Evolutionary conservation across 2,888 invertebrate species (phyloP).

Genomic region (Dynastes hyllus): DNA sequence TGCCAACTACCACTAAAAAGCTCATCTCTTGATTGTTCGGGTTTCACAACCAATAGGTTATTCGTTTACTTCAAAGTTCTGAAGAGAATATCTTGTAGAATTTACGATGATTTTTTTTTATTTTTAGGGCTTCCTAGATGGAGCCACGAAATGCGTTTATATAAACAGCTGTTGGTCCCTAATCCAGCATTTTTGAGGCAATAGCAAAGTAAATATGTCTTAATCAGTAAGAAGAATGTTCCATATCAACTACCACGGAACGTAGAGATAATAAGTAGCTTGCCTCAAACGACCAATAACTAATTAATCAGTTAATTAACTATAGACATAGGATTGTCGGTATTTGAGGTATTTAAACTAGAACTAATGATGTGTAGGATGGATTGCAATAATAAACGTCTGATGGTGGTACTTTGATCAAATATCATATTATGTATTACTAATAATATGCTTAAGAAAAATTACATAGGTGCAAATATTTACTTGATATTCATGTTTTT

Average conservation of each 20-base stretch:
- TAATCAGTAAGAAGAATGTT: neutral
- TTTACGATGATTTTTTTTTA: slow-evolving; percentile 10
- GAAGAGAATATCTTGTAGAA: neutral
- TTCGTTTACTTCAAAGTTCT: slow-evolving; percentile 4
- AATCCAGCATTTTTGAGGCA: slow-evolving; percentile 44
- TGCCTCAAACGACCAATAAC: slow-evolving; percentile 38
- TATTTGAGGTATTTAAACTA: slow-evolving; percentile 6
- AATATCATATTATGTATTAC: too few species aligned
- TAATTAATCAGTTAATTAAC: slow-evolving; percentile 15
- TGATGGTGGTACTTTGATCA: too few species aligned
- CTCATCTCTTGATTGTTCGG: slow-evolving; percentile 11
- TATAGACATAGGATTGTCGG: slow-evolving; percentile 2
- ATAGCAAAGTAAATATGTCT: slow-evolving; percentile 20
- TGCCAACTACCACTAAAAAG: neutral
- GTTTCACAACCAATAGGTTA: slow-evolving; percentile 24
- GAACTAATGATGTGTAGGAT: slow-evolving; percentile 9
- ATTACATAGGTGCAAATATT: too few species aligned
- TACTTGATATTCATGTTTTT: too few species aligned
- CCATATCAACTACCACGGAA: neutral
- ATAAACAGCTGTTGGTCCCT: slow-evolving; percentile 39
- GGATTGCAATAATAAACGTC: neutral
- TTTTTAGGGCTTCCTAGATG: slow-evolving; percentile 1
- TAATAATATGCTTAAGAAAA: too few species aligned
- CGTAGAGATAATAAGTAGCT: neutral
- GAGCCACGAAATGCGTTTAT: slow-evolving; percentile 2